Evolutionary conservation across 2,113 vertebrate species (phyloP), one percentile per base, ranked within the genome.

Genomic region (Siniperca chuatsi): DNA sequence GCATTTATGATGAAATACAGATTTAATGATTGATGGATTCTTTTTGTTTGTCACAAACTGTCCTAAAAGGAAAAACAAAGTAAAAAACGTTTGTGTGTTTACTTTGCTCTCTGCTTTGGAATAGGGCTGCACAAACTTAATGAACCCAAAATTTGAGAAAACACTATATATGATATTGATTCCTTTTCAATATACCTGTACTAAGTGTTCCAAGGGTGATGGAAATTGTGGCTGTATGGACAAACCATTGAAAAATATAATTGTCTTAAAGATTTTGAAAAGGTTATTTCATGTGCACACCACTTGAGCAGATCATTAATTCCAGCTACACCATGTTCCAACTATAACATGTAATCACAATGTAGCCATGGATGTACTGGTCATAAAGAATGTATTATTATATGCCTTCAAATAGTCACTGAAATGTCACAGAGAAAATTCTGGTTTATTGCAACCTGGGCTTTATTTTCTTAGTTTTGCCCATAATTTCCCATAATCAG

Each of bases 371-470:
- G 9, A 52, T 50, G 60, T 25, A 29, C 21, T 21, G 4, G 6
- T 50, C 15, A 66, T 72, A 12, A 58, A 40, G 29, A 58, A 37
- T 73, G 23, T 65, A 20, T 58, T 73, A 29, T 67, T 33, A 9
- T n/a, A 1, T 18, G 13, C 35, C 46, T 68, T 48, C 6, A 23
- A 66, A 60, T 79, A 67, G 42, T 62, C 33, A 61, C 65, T 37
- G 35, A 84, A 86, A 86, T 79, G 77, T 78, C 83, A 83, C 21
- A 20, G 57, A 73, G 50, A 76, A 72, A 79, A 71, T 29, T n/a
- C n/a, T 40, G 60, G 40, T 83, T 77, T 44, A 44, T 48, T 61
- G 55, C 54, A 58, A 78, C 25, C 67, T 40, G 11, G 48, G 35
- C 29, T 69, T 75, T 9, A 69, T 54, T 62, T 70, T 58, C 16